A percentile compares a stretch with the other conserved stretches of the same genome.
Evolutionary conservation across 2,113 vertebrate species (phyloP).

Genomic region (Eidolon helvum): DNA sequence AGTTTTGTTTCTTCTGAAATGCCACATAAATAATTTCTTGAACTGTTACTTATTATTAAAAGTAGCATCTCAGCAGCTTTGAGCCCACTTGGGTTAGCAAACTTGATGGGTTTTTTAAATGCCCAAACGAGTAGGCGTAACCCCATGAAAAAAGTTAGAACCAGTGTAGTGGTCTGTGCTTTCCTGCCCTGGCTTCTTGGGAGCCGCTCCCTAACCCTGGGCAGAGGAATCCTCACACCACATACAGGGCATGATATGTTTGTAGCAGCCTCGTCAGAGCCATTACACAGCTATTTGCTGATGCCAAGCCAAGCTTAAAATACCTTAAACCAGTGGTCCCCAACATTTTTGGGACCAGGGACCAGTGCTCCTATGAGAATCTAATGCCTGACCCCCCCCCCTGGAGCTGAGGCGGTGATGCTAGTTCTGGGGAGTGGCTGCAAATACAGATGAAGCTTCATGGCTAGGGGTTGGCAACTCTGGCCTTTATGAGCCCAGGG

Average conservation of each 20-base stretch:
- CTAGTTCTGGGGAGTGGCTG: too few species aligned
- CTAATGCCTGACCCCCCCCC: too few species aligned
- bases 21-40: background rate
- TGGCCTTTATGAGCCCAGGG: background rate
- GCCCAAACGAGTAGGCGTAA: background rate
- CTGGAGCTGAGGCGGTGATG: too few species aligned
- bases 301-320: conserved; percentile 2
- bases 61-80: background rate
- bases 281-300: background rate
- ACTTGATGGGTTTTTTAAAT: background rate
- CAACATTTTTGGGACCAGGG: too few species aligned
- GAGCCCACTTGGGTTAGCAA: background rate
- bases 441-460: too few species aligned
- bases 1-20: background rate
- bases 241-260: background rate
- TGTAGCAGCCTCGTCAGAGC: background rate
- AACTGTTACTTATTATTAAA: background rate
- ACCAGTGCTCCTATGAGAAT: too few species aligned
- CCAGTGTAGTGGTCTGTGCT: background rate
- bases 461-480: background rate
- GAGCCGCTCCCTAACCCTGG: background rate
- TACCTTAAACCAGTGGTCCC: background rate
- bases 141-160: background rate
- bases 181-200: background rate
- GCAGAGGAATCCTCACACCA: background rate